Evolutionary conservation across 1,140 invertebrate genomes (phyloP).

Genomic region (Oryctes rhinoceros): DNA sequence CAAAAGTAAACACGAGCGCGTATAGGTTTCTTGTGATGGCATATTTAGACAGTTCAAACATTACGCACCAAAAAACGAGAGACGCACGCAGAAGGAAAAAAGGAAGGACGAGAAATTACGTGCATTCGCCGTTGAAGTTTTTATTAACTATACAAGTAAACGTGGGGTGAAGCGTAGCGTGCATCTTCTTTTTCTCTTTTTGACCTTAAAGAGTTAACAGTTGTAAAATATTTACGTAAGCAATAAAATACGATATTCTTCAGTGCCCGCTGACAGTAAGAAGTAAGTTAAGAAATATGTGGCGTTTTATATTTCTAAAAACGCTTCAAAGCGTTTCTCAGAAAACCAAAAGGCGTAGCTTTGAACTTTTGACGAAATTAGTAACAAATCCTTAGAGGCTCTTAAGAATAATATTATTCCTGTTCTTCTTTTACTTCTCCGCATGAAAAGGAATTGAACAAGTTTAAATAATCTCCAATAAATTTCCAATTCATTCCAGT

Average conservation of each 20-base stretch:
- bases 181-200: background rate
- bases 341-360: no score
- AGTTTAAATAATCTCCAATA: no score
- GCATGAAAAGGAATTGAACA: no score
- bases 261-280: background rate
- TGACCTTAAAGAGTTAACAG: background rate
- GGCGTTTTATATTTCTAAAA: no score
- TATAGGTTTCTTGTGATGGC: constrained; percentile 31
- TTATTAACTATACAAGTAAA: background rate
- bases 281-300: no score
- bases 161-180: background rate
- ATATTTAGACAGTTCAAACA: constrained; percentile 34
- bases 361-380: no score
- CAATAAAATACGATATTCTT: constrained; percentile 6
- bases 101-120: background rate
- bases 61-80: background rate
- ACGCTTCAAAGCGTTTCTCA: no score
- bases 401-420: no score
- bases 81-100: background rate
- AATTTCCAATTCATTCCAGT: no score
- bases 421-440: no score
- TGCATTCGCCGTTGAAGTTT: constrained; percentile 8
- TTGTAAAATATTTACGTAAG: constrained; percentile 16
- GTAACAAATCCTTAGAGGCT: no score
- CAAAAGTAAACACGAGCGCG: constrained; percentile 28